A percentile compares a stretch with the other conserved stretches of the same genome.
These are phyloP conservation scores for Solea senegalensis DNA, from an alignment of 2,113 vertebrate species.

Conservation along the genomic window DNA sequence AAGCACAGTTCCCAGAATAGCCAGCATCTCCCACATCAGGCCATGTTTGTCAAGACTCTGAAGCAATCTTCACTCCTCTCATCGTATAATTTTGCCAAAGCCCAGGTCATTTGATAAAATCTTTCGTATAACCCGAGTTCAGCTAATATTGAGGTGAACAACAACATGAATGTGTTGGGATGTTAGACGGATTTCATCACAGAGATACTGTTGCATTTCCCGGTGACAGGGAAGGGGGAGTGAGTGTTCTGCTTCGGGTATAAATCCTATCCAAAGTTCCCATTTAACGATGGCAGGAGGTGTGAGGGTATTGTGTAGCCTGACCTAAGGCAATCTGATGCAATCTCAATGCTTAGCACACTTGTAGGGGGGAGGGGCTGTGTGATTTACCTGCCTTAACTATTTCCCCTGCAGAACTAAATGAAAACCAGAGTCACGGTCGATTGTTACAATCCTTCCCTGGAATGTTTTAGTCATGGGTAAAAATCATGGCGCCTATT, in stretches of 20 bases:
- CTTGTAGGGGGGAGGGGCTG: conserved; percentile 8
- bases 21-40: conserved; percentile 24
- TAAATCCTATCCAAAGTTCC: conserved; percentile 24
- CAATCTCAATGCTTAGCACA: conserved; percentile 1
- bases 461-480: conserved; percentile 66
- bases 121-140: neutral
- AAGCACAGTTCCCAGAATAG: conserved; percentile 26
- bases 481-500: conserved; percentile 37
- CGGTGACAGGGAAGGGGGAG: neutral
- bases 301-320: neutral
- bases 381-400: conserved; percentile 14
- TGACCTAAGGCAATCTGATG: conserved; percentile 21
- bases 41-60: conserved; percentile 1
- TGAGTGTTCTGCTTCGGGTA: neutral
- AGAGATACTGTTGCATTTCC: neutral
- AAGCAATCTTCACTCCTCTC: conserved; percentile 20
- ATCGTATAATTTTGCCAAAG: neutral
- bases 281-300: conserved; percentile 14
- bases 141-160: too few relatives aligned
- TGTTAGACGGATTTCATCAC: too few relatives aligned
- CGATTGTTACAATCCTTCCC: conserved; percentile 26
- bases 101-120: neutral
- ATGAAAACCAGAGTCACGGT: conserved; percentile 47
- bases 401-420: conserved; percentile 16
- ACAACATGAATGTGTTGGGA: too few relatives aligned